Evolutionary conservation across 2,797 vertebrate genomes (phyloP), one percentile per base, ranked within the genome.

Genomic region (Alcedo quadribrachys): DNA sequence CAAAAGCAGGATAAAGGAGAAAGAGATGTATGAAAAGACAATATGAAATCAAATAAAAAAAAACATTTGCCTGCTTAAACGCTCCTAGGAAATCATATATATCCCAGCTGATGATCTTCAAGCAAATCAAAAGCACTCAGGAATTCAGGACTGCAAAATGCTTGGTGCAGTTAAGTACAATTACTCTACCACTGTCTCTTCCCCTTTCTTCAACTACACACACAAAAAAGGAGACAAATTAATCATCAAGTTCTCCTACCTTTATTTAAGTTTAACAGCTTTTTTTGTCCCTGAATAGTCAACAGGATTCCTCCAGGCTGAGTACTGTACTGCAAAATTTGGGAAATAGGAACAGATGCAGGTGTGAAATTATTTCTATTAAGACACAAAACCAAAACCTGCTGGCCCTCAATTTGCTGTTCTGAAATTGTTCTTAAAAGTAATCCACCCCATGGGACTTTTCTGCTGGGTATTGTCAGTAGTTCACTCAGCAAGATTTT

Each of bases 241-340:
- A 93, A 91, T 83, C 67, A 83, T 63, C 46, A 92, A 85, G 71
- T 80, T 92, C 78, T 94, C 62, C 50, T 61, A 58, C 81, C 61
- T 78, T 89, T 81, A 66, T 92, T 92, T 81, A 66, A 84, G 40
- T 11, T 82, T 62, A 89, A 75, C 35, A 76, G 40, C 33, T 76
- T 66, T 73, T 73, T 94, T 90, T 80, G 58, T 89, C n/a, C 53
- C 53, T 75, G 62, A 80, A 55, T 25, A 90, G 40, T 83, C 73
- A 77, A 79, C 68, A 80, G 35, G 40, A 82, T 87, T 83, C 35
- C 51, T 90, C 53, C 76, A 81, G 46, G 43, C 24, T 90, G 83
- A 89, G 66, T 35, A 78, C 11, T 11, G 15, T 68, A 50, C 60
- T 75, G 60, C 27, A 78, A 82, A 57, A 88, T 81, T 67, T 79